These are phyloP conservation scores for Colossoma macropomum DNA, from an alignment of 2,113 vertebrate species.

Conservation along the genomic window DNA sequence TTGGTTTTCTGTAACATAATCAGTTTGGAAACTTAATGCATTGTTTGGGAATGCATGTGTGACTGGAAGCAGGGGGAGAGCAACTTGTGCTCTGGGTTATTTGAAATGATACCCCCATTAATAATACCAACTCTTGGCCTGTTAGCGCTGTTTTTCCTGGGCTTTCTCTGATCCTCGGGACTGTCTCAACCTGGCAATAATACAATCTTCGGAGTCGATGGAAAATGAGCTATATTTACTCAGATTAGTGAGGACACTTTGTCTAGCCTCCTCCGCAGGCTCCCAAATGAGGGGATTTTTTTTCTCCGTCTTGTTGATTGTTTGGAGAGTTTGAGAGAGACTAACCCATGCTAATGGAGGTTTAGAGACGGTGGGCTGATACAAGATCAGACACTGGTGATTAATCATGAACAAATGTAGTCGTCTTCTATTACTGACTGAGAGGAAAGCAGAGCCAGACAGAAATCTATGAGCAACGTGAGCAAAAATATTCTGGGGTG, in stretches of 20 bases:
- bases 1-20: conserved; percentile 88
- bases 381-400: conserved; percentile 82
- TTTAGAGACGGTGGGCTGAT: conserved; percentile 83
- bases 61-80: conserved; percentile 80
- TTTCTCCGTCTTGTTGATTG: conserved; percentile 79
- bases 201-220: conserved; percentile 84
- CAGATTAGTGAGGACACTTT: conserved; percentile 81
- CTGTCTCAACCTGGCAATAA: conserved; percentile 77
- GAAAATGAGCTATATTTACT: conserved; percentile 84
- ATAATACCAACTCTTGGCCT: conserved; percentile 76
- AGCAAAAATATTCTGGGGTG: conserved; percentile 13
- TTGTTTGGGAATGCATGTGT: conserved; percentile 84
- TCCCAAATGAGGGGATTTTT: conserved; percentile 78
- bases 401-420: conserved; percentile 74
- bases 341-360: conserved; percentile 81
- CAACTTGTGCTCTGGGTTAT: conserved; percentile 80
- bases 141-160: conserved; percentile 55
- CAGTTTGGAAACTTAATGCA: conserved; percentile 86
- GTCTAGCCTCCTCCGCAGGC: conserved; percentile 75
- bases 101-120: conserved; percentile 84
- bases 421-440: conserved; percentile 61
- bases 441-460: conserved; percentile 50
- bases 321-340: conserved; percentile 79
- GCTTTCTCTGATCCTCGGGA: conserved; percentile 57
- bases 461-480: conserved; percentile 42